Evolutionary conservation across 2,888 invertebrate genomes (phyloP).

Genomic region (Thecophora atra): DNA sequence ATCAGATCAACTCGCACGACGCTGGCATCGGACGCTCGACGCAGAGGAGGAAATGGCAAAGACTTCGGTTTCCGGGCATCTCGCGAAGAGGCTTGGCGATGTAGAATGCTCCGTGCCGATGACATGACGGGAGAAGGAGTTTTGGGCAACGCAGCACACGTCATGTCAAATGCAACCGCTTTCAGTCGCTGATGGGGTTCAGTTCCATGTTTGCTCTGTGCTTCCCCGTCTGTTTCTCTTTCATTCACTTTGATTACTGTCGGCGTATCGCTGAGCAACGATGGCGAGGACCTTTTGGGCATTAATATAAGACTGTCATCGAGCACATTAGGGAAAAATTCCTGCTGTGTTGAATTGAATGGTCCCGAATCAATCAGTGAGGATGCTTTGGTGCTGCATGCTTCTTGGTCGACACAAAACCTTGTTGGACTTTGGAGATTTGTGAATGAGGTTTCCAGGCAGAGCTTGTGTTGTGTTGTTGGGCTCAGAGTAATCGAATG

Average conservation of each 20-base stretch:
- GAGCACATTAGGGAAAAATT: constrained; percentile 64
- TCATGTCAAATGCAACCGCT: constrained; percentile 64
- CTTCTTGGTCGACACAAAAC: constrained; percentile 34
- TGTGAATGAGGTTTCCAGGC: constrained; percentile 81
- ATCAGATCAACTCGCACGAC: constrained; percentile 68
- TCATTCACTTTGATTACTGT: constrained; percentile 56
- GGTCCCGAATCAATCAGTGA: constrained; percentile 65
- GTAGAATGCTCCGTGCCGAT: constrained; percentile 49
- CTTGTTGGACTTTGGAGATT: constrained; percentile 71
- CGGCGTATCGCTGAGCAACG: constrained; percentile 60
- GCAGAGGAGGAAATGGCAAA: constrained; percentile 54
- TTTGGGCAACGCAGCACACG: constrained; percentile 40
- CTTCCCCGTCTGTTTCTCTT: neutral
- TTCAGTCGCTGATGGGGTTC: constrained; percentile 49
- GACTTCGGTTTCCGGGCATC: constrained; percentile 55
- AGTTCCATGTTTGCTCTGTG: constrained; percentile 8
- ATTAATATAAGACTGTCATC: constrained; percentile 61
- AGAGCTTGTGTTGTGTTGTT: constrained; percentile 70
- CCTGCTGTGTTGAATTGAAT: constrained; percentile 65
- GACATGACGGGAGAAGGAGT: constrained; percentile 49
- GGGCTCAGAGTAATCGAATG: constrained; percentile 66
- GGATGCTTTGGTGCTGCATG: constrained; percentile 59
- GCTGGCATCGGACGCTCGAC: constrained; percentile 58
- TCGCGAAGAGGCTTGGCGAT: constrained; percentile 57
- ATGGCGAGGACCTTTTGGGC: constrained; percentile 59